These are phyloP conservation scores for Ruditapes philippinarum DNA, from an alignment of 1,140 invertebrate species.

Conservation along the genomic window DNA sequence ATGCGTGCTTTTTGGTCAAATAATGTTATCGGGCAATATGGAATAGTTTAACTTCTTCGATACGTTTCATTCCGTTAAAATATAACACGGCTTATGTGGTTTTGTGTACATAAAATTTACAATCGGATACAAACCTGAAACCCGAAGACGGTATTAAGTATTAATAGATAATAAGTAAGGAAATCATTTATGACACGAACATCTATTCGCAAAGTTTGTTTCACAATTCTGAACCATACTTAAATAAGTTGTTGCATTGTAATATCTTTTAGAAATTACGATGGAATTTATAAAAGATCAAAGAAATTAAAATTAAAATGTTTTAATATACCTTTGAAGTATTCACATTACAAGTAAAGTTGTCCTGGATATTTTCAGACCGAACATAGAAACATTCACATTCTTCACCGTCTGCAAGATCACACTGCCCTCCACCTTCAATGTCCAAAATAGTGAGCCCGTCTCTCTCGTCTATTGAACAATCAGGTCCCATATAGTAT, in stretches of 20 bases:
- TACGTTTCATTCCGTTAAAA: no score
- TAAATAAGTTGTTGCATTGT: background rate
- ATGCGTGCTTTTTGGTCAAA: no score
- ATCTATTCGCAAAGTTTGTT: background rate
- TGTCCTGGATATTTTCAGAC: background rate
- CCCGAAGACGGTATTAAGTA: no score
- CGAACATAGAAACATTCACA: slow-evolving; percentile 21
- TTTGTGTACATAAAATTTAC: no score
- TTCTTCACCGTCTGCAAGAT: slow-evolving; percentile 19
- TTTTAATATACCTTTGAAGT: background rate
- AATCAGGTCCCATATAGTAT: slow-evolving; percentile 7
- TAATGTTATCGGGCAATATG: no score
- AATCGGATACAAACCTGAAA: no score
- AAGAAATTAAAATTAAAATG: background rate
- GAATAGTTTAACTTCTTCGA: no score
- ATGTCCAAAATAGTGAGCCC: background rate
- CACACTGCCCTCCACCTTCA: slow-evolving; percentile 1
- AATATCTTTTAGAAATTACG: no score
- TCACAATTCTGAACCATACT: background rate
- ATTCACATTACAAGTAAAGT: background rate
- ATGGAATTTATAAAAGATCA: background rate
- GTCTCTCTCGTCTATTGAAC: slow-evolving; percentile 5
- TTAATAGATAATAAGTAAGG: no score
- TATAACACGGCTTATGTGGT: no score
- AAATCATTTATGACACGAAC: background rate